These are phyloP conservation scores for Colius striatus DNA, from an alignment of 2,113 vertebrate genomes.

Conservation along the genomic window DNA sequence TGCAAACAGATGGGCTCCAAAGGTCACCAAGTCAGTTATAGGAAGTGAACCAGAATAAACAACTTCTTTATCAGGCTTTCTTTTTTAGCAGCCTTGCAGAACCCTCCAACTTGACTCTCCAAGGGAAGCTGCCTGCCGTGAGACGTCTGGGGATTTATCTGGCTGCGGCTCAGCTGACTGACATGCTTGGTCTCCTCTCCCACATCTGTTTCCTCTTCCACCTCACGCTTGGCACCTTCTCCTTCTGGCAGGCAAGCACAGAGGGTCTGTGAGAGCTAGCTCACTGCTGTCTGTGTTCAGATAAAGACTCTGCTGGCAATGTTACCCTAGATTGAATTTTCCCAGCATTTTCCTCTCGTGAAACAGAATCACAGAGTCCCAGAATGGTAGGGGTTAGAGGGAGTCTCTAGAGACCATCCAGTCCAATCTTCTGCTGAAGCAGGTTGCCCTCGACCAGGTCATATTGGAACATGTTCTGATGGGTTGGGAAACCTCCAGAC, in stretches of 20 bases:
- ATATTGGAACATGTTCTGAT: too few species aligned
- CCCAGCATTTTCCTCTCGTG: not conserved
- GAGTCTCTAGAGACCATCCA: too few species aligned
- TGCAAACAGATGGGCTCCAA: not conserved
- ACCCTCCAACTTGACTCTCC: not conserved
- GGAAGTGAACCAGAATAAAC: slow-evolving; percentile 61
- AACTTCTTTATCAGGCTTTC: slow-evolving; percentile 25
- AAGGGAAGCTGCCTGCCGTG: slow-evolving; percentile 13
- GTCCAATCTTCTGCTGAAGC: too few species aligned
- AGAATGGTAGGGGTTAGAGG: too few species aligned
- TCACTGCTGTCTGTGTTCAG: not conserved
- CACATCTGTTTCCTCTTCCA: slow-evolving; percentile 55
- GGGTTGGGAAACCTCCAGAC: too few species aligned
- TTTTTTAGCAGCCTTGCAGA: not conserved
- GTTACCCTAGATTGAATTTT: not conserved
- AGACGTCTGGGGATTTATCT: not conserved
- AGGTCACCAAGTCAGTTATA: not conserved
- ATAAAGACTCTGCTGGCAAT: not conserved
- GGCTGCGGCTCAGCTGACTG: slow-evolving; percentile 19
- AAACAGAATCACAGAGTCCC: not conserved
- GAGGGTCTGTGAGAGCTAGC: not conserved
- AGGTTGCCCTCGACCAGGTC: too few species aligned
- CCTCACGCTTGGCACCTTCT: not conserved
- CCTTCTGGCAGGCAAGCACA: not conserved
- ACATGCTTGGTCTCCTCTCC: not conserved